Conservation (phyloP, 92 coral and sea anemone genomes). For the Plumapathes pennacea region DNA sequence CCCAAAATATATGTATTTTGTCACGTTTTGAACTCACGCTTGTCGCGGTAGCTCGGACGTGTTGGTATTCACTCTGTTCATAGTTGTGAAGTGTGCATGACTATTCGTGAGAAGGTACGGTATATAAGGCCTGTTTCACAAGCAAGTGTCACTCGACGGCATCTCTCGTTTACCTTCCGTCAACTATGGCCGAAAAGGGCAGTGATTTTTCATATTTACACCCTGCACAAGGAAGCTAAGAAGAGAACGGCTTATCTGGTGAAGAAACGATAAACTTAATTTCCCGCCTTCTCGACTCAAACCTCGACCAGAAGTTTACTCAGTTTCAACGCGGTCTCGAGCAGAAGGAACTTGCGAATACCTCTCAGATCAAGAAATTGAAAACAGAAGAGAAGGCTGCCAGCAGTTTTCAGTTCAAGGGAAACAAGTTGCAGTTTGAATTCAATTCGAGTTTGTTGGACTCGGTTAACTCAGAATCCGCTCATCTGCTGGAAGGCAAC, state of each 20-base stretch:
- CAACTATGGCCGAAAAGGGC: too few relatives aligned
- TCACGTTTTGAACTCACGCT: too few relatives aligned
- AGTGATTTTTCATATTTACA: too few relatives aligned
- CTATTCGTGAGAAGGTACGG: too few relatives aligned
- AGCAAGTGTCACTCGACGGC: too few relatives aligned
- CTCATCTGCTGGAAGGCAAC: constrained; percentile 2
- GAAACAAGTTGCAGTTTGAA: constrained; percentile 35
- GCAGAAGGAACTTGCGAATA: constrained; percentile 5
- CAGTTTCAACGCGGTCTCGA: constrained; percentile 21
- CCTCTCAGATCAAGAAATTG: constrained; percentile 22
- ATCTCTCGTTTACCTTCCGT: too few relatives aligned
- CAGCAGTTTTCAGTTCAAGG: constrained; percentile 20
- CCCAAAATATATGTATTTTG: too few relatives aligned
- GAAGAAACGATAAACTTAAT: not conserved
- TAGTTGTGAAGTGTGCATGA: too few relatives aligned
- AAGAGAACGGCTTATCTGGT: constrained; percentile 1
- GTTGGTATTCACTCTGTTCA: too few relatives aligned
- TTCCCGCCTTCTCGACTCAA: constrained; percentile 8
- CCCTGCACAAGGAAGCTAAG: too few relatives aligned
- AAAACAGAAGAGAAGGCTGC: constrained; percentile 35
- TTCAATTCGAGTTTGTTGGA: constrained; percentile 3
- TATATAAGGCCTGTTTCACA: too few relatives aligned
- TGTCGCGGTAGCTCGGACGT: too few relatives aligned
- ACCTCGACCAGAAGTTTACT: constrained; percentile 31
- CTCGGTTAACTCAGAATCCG: not conserved